These are phyloP conservation scores for Bovichtus variegatus DNA, from an alignment of 2,797 vertebrate species.

Conservation along the genomic window DNA sequence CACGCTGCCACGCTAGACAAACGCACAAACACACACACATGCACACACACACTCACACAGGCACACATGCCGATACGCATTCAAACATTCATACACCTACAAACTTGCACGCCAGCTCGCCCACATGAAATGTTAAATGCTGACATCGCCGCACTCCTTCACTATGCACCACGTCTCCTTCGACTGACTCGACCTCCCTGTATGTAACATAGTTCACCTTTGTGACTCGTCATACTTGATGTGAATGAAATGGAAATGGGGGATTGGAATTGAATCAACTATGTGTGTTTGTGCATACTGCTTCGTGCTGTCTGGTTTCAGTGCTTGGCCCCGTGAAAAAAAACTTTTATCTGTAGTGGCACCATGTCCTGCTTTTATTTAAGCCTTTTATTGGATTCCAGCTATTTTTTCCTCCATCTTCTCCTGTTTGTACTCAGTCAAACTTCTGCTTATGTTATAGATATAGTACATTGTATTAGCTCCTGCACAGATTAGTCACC, in stretches of 20 bases:
- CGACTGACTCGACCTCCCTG: neutral
- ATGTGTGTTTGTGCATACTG: neutral
- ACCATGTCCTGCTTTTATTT: slow-evolving; percentile 10
- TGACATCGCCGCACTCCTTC: slow-evolving; percentile 18
- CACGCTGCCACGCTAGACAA: slow-evolving; percentile 37
- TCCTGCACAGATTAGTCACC: too few species aligned
- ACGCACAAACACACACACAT: slow-evolving; percentile 1
- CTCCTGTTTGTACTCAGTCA: neutral
- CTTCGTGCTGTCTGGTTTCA: neutral
- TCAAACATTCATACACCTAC: slow-evolving; percentile 23
- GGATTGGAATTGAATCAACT: too few species aligned
- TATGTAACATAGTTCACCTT: neutral
- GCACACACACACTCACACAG: too few species aligned
- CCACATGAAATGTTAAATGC: slow-evolving; percentile 28
- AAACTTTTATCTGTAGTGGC: neutral
- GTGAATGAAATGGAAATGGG: too few species aligned
- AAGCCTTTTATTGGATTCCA: slow-evolving; percentile 5
- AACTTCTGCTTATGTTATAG: neutral
- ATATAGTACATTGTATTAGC: neutral
- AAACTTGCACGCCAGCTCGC: slow-evolving; percentile 21
- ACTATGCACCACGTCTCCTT: slow-evolving; percentile 7
- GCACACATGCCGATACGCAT: slow-evolving; percentile 29
- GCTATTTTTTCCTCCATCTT: neutral
- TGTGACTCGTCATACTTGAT: neutral
- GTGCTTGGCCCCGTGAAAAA: neutral